These are phyloP conservation scores for Megalopta genalis DNA, from an alignment of 1,140 invertebrate genomes.

Conservation along the genomic window DNA sequence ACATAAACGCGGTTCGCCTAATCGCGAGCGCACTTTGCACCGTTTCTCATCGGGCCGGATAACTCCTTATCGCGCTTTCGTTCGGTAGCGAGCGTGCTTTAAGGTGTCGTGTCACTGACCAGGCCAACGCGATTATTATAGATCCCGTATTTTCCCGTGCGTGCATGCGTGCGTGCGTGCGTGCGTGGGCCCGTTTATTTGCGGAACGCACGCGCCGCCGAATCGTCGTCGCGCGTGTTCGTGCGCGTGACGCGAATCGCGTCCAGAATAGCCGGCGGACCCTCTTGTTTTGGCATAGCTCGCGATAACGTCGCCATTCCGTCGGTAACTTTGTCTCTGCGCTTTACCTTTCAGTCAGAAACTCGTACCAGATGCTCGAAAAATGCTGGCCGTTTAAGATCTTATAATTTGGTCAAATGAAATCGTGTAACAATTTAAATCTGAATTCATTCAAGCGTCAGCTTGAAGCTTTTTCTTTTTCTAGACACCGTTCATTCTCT, in stretches of 20 bases:
- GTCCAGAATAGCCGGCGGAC: no score
- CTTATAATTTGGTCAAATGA: no score
- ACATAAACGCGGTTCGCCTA: neutral
- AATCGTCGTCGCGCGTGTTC: conserved; percentile 38
- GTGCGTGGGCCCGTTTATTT: conserved; percentile 46
- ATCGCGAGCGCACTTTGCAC: conserved; percentile 32
- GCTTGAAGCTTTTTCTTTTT: no score
- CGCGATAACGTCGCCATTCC: no score
- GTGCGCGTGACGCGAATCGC: conserved; percentile 1
- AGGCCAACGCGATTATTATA: conserved; percentile 51
- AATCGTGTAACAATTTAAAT: no score
- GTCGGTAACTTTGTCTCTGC: no score
- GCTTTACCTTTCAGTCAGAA: no score
- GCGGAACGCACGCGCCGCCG: conserved; percentile 34
- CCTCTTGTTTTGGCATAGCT: neutral
- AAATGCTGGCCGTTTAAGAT: no score
- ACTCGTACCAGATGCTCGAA: no score
- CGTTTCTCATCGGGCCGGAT: conserved; percentile 16
- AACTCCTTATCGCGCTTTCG: conserved; percentile 40
- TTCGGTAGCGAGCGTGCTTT: conserved; percentile 20
- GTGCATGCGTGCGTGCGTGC: neutral
- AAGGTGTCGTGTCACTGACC: conserved; percentile 58
- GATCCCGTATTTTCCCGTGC: conserved; percentile 31
- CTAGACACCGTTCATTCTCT: no score
- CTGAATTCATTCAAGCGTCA: no score